These are phyloP conservation scores for Machimus rusticus DNA, from an alignment of 2,888 invertebrate species.

Conservation along the genomic window DNA sequence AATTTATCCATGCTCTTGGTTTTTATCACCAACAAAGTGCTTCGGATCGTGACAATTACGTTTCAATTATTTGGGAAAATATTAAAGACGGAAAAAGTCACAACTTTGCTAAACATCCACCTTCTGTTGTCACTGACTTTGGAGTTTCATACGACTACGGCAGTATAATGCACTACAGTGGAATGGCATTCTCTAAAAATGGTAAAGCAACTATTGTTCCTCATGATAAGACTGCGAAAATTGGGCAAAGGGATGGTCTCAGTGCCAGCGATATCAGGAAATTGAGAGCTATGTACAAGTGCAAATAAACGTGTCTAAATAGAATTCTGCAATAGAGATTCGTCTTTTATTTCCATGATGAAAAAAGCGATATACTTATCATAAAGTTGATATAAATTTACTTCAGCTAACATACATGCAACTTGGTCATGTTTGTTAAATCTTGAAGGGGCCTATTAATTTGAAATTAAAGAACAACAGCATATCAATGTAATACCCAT, in stretches of 20 bases:
- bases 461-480: too few species aligned
- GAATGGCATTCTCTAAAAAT: slow-evolving; percentile 73
- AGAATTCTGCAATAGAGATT: background rate
- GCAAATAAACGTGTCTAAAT: background rate
- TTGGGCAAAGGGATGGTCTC: background rate
- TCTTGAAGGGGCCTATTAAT: too few species aligned
- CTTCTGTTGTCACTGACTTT: slow-evolving; percentile 71
- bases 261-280: background rate
- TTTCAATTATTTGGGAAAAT: slow-evolving; percentile 77
- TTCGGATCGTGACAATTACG: slow-evolving; percentile 77
- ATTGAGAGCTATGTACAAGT: background rate
- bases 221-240: slow-evolving; percentile 53
- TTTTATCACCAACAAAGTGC: slow-evolving; percentile 87
- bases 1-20: slow-evolving; percentile 80
- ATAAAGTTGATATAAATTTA: too few species aligned
- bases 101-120: slow-evolving; percentile 73
- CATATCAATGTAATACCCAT: too few species aligned
- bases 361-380: background rate
- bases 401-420: too few species aligned
- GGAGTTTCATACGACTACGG: slow-evolving; percentile 74
- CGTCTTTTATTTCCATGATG: background rate
- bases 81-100: slow-evolving; percentile 64
- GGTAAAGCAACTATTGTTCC: slow-evolving; percentile 73
- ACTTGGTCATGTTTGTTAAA: too few species aligned
- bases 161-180: slow-evolving; percentile 78